These are phyloP conservation scores for Apaloderma vittatum DNA, from an alignment of 2,113 vertebrate species.

Conservation along the genomic window DNA sequence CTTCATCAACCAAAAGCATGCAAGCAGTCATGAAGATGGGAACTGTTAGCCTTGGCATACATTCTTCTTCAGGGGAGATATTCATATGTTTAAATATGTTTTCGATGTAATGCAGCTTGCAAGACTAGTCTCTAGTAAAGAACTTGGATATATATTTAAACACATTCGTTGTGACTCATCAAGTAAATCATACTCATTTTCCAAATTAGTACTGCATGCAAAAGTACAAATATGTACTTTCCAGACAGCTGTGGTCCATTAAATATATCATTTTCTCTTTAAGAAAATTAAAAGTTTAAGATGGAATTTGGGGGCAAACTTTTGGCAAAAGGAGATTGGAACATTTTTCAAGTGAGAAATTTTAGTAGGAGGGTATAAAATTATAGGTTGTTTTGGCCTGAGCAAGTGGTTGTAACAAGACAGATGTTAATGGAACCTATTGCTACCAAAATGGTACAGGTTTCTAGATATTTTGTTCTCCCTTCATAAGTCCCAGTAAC, in stretches of 20 bases:
- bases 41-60: neutral
- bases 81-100: neutral
- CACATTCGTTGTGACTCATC: constrained; percentile 69
- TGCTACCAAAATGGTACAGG: neutral
- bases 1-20: neutral
- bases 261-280: constrained; percentile 69
- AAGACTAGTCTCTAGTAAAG: neutral
- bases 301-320: neutral
- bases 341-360: neutral
- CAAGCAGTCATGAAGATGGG: neutral
- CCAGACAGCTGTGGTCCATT: constrained; percentile 51
- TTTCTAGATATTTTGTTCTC: neutral
- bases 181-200: constrained; percentile 71
- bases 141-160: constrained; percentile 45
- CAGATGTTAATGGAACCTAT: neutral
- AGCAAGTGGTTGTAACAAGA: neutral
- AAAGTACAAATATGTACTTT: constrained; percentile 60
- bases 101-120: neutral
- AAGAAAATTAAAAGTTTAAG: constrained; percentile 69
- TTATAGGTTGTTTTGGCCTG: neutral
- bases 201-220: constrained; percentile 50
- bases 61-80: neutral
- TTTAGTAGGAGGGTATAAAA: neutral
- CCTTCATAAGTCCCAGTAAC: neutral
- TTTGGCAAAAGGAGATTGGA: neutral